Percentiles rank a stretch among this genome's conserved stretches.
Conservation (phyloP, 2,888 invertebrate species). For the Rhagonycha lutea region DNA sequence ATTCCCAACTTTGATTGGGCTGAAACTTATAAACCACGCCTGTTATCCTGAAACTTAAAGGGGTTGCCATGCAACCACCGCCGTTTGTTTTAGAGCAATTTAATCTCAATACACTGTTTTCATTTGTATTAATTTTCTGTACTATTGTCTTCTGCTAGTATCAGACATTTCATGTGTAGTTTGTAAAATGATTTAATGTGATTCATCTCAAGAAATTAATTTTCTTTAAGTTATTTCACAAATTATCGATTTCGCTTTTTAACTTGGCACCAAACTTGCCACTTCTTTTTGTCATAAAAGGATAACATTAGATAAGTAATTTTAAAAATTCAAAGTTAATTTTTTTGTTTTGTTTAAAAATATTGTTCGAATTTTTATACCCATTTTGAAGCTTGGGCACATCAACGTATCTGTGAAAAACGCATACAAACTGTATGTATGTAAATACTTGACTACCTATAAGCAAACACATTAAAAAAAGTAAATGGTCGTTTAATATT, state of each 20-base stretch:
- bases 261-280: background rate
- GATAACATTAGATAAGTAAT: too few relatives aligned
- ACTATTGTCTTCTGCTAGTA: conserved; percentile 4
- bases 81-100: conserved; percentile 19
- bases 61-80: conserved; percentile 37
- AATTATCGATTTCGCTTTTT: background rate
- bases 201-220: conserved; percentile 24
- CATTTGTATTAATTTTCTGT: conserved; percentile 28
- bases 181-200: conserved; percentile 27
- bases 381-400: background rate
- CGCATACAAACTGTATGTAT: background rate
- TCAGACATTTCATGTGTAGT: conserved; percentile 12
- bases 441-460: background rate
- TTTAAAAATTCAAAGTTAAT: background rate
- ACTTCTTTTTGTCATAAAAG: background rate
- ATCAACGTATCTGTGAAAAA: background rate
- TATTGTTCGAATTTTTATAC: background rate
- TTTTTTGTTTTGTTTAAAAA: background rate
- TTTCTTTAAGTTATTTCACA: conserved; percentile 16
- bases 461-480: conserved; percentile 1
- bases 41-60: conserved; percentile 35
- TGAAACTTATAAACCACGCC: conserved; percentile 41
- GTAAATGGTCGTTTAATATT: background rate
- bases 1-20: conserved; percentile 45
- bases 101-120: conserved; percentile 14